Evolutionary conservation across 1,140 invertebrate genomes (phyloP).

Genomic region (Ips nitidus): DNA sequence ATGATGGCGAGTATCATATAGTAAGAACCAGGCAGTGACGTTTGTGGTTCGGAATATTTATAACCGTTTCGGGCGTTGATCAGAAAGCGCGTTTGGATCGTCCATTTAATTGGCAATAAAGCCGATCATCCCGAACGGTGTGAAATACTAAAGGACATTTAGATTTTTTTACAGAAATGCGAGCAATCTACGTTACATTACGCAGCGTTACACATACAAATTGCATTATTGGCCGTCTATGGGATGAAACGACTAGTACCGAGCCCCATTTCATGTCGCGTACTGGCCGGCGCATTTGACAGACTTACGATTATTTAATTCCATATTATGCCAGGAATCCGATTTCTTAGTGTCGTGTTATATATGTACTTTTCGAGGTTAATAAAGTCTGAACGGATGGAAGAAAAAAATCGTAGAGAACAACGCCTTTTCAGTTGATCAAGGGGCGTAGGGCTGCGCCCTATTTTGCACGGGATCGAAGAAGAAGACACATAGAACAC

Average conservation of each 20-base stretch:
- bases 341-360: conserved; percentile 25
- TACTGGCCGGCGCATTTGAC: conserved; percentile 39
- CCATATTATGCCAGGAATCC: conserved; percentile 33
- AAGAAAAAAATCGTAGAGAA: no score
- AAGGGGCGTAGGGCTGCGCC: no score
- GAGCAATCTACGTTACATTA: background rate
- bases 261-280: conserved; percentile 37
- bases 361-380: background rate
- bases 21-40: conserved; percentile 12
- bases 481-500: conserved; percentile 15
- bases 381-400: background rate
- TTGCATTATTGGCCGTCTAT: conserved; percentile 44
- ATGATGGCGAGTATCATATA: conserved; percentile 6
- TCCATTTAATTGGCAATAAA: conserved; percentile 11
- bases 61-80: conserved; percentile 8
- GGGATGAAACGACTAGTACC: conserved; percentile 36
- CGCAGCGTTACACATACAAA: conserved; percentile 47
- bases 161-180: no score
- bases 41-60: conserved; percentile 20
- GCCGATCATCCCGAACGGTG: background rate
- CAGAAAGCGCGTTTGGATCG: background rate
- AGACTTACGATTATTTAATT: conserved; percentile 47
- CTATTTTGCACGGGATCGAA: no score
- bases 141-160: background rate
- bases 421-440: no score